These are phyloP conservation scores for Astreopora myriophthalma DNA, from an alignment of 64 coral and sea anemone genomes.

Conservation along the genomic window DNA sequence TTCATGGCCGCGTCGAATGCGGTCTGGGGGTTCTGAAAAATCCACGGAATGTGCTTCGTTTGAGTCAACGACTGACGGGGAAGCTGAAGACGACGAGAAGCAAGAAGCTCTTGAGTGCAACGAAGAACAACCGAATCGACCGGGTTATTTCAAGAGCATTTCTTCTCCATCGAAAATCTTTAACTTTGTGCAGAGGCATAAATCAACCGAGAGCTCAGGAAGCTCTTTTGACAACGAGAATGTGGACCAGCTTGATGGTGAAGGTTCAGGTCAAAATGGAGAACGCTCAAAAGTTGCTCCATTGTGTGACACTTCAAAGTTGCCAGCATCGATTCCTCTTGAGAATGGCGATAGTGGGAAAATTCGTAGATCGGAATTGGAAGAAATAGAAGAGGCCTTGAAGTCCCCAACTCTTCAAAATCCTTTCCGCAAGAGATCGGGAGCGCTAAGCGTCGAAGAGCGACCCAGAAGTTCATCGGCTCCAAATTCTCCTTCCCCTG, in stretches of 20 bases:
- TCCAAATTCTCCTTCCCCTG: neutral
- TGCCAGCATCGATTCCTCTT: neutral
- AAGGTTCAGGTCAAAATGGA: neutral
- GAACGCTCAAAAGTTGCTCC: neutral
- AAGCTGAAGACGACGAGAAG: neutral
- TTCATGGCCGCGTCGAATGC: neutral
- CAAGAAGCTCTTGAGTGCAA: neutral
- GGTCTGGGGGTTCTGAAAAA: neutral
- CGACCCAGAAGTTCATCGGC: conserved; percentile 37
- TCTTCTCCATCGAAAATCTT: conserved; percentile 25
- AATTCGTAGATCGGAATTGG: neutral
- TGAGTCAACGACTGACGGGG: neutral
- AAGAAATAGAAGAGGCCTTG: conserved; percentile 24
- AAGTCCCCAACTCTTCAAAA: conserved; percentile 33
- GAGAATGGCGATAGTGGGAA: neutral
- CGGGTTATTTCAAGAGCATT: neutral
- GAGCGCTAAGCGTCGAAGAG: neutral
- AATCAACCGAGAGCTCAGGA: neutral
- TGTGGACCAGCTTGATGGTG: neutral
- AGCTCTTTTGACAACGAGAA: neutral
- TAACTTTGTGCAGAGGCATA: neutral
- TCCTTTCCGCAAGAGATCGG: conserved; percentile 30
- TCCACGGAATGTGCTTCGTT: neutral
- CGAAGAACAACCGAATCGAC: neutral
- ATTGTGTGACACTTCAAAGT: neutral